A percentile compares a stretch with the other conserved stretches of the same genome.
phyloP scores from a whole-genome alignment of 2,113 vertebrate species.

The Takifugu flavidus region DNA sequence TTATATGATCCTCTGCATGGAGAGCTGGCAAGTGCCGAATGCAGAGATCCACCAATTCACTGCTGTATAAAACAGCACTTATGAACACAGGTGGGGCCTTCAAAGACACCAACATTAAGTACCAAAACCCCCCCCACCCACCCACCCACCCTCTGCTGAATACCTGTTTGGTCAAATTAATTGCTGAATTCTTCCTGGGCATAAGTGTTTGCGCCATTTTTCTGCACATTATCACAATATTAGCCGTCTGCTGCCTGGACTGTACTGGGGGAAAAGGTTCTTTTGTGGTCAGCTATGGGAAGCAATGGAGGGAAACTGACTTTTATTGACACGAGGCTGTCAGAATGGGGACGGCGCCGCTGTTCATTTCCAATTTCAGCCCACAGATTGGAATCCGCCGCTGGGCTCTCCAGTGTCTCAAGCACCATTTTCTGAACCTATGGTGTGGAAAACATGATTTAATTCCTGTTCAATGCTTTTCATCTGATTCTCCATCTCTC shows the following conservation, averaged over 20 bases:
- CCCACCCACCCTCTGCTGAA: neutral
- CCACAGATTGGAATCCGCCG: conserved; percentile 69
- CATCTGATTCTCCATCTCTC: conserved; percentile 68
- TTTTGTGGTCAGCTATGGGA: conserved; percentile 62
- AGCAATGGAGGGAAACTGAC: conserved; percentile 66
- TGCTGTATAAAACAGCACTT: conserved; percentile 31
- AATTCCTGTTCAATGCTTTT: conserved; percentile 75
- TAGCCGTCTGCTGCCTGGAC: conserved; percentile 19
- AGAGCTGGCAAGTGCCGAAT: conserved; percentile 20
- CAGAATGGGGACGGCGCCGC: conserved; percentile 65
- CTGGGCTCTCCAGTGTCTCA: conserved; percentile 66
- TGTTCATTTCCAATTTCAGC: conserved; percentile 76
- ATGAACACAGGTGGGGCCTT: conserved; percentile 31
- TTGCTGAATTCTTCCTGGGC: conserved; percentile 8
- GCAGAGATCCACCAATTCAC: conserved; percentile 26
- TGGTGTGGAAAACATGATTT: conserved; percentile 77
- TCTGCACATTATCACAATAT: conserved; percentile 31
- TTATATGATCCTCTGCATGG: conserved; percentile 51
- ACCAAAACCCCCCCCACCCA: neutral
- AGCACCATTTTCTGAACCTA: conserved; percentile 73
- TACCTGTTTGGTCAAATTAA: conserved; percentile 12
- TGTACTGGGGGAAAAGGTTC: conserved; percentile 42
- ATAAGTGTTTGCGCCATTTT: conserved; percentile 28
- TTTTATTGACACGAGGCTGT: conserved; percentile 73
- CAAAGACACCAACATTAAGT: conserved; percentile 17